phyloP scores from a whole-genome alignment of 2,888 invertebrate genomes.

The Morpho deidamia region DNA sequence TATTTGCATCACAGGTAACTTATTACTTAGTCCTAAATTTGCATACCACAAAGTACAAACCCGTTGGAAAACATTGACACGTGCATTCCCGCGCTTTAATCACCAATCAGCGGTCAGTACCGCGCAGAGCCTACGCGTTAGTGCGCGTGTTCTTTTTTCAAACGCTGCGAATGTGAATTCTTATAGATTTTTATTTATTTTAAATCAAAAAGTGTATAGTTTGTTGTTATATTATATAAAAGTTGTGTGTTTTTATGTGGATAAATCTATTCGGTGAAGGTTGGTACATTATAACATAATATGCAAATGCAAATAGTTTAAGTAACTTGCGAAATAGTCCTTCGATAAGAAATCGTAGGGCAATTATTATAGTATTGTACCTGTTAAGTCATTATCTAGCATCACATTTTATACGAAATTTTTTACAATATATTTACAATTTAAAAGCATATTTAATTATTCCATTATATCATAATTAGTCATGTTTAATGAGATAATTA shows the following conservation, averaged over 20 bases:
- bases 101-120: conserved; percentile 58
- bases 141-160: conserved; percentile 46
- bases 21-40: neutral
- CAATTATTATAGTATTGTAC: neutral
- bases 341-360: neutral
- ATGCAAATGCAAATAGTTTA: neutral
- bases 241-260: conserved; percentile 1
- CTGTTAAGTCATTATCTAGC: no score
- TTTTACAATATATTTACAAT: no score
- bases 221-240: conserved; percentile 5
- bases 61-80: conserved; percentile 38
- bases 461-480: no score
- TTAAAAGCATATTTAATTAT: no score
- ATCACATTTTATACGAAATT: no score
- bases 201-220: conserved; percentile 4
- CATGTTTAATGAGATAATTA: no score
- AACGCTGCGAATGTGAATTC: conserved; percentile 22
- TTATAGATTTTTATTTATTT: conserved; percentile 11
- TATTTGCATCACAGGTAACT: neutral
- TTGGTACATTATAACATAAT: conserved; percentile 1
- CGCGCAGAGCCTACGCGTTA: conserved; percentile 41
- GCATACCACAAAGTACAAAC: conserved; percentile 31
- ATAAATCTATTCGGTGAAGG: neutral
- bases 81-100: conserved; percentile 55
- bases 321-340: conserved; percentile 5